Evolutionary conservation across 2,797 vertebrate genomes (phyloP), one percentile per base, ranked within the genome.

Genomic region (Pygocentrus nattereri): DNA sequence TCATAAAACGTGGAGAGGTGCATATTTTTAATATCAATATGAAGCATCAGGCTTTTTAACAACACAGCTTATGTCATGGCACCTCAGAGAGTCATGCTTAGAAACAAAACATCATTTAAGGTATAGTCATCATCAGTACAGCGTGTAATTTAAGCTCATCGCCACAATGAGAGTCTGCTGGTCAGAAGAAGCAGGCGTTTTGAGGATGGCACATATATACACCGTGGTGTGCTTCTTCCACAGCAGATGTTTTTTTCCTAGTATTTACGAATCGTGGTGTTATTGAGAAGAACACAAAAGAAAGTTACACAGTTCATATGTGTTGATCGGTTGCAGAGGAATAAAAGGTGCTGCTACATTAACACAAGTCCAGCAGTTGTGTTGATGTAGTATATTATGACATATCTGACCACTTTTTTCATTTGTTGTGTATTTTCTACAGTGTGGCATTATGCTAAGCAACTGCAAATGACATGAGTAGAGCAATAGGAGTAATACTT

Each of bases 61-160:
- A 13, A 30, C 3, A 16, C 18, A 30, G 21, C 65, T 79, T 77
- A 79, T 75, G 82, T 79, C 76, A 75, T 54, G 30, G 58, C 61
- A n/a, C 23, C 44, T 75, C 61, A 67, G 47, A 77, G 54, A 38
- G 49, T 50, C 27, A 31, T 61, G 34, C 30, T 54, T 50, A 27
- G 49, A 73, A 69, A 59, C 64, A 79, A 83, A 75, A 47, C 50
- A 50, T 25, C 47, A 70, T 62, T 83, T 54, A 54, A 27, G 23
- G 54, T 59, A 64, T 83, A 62, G 79, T 69, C 62, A 62, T 34
- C 64, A n/a, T 21, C 10, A 12, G 56, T 52, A 56, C 72, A 47
- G 56, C 11, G 1, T 76, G 71, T 65, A 78, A 79, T 79, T 79
- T 83, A 56, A n/a, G 56, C 72, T 70, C 52, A 69, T 38, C 25